Evolutionary conservation across 2,113 vertebrate genomes (phyloP).

Genomic region (Etheostoma cragini): DNA sequence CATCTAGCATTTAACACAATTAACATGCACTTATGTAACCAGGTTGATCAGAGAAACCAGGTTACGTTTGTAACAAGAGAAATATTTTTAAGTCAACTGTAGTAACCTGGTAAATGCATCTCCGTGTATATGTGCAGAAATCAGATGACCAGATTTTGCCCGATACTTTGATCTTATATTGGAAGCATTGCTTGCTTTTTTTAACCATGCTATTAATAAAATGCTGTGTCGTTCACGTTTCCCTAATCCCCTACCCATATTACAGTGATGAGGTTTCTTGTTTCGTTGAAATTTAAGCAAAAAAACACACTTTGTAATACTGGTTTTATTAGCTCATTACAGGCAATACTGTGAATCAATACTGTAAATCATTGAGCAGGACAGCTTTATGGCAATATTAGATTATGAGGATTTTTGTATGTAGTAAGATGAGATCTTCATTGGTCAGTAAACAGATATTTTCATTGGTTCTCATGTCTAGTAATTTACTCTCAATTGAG

Average conservation of each 20-base stretch:
- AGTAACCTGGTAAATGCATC: too few relatives aligned
- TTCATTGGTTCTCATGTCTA: neutral
- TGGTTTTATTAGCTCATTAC: conserved; percentile 15
- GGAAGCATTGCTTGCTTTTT: neutral
- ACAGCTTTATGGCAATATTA: conserved; percentile 1
- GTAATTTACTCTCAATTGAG: neutral
- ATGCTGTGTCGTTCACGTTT: neutral
- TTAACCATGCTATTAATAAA: neutral
- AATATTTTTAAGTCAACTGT: too few relatives aligned
- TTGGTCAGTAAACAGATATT: neutral
- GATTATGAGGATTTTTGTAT: neutral
- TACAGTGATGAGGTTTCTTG: neutral
- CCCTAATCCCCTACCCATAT: too few relatives aligned
- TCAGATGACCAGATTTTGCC: neutral
- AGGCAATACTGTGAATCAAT: conserved; percentile 13
- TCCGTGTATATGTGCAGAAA: neutral
- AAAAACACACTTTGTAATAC: neutral
- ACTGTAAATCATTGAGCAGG: conserved; percentile 1
- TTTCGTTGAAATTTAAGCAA: neutral
- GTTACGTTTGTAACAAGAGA: too few relatives aligned
- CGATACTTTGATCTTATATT: neutral
- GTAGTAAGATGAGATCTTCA: neutral
- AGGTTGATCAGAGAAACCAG: too few relatives aligned
- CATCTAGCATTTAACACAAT: too few relatives aligned
- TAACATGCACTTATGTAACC: too few relatives aligned